A percentile compares a stretch with the other conserved stretches of the same genome.
These are phyloP conservation scores for Aculops lycopersici DNA, from an alignment of 1,140 invertebrate species.

Conservation along the genomic window DNA sequence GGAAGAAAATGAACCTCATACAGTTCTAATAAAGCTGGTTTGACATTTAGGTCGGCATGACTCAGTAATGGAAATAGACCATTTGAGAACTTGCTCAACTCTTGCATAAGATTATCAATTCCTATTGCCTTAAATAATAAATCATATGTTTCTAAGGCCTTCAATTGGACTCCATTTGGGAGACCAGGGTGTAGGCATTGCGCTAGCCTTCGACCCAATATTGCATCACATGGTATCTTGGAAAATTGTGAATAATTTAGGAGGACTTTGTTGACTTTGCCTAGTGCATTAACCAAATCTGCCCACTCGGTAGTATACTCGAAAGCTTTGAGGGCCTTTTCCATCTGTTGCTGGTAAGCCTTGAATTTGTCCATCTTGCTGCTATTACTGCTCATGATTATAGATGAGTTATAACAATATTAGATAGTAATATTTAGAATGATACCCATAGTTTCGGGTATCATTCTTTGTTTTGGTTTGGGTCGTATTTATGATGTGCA, in stretches of 20 bases:
- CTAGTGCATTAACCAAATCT: slow-evolving; percentile 60
- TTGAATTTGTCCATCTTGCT: slow-evolving; percentile 47
- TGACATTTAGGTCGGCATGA: slow-evolving; percentile 63
- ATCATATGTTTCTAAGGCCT: slow-evolving; percentile 70
- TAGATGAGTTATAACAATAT: too few relatives aligned
- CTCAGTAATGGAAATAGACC: slow-evolving; percentile 61
- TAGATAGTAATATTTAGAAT: too few relatives aligned
- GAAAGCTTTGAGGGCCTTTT: slow-evolving; percentile 65
- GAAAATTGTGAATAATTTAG: slow-evolving; percentile 38
- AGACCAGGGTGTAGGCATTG: slow-evolving; percentile 80
- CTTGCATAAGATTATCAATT: slow-evolving; percentile 39
- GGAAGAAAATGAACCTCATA: slow-evolving; percentile 75
- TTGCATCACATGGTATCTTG: slow-evolving; percentile 58
- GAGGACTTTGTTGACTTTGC: slow-evolving; percentile 60
- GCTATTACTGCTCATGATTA: too few relatives aligned
- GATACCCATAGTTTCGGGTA: too few relatives aligned
- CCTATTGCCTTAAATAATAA: slow-evolving; percentile 71
- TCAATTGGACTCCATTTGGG: slow-evolving; percentile 60
- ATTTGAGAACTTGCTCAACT: slow-evolving; percentile 55
- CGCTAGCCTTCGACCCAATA: slow-evolving; percentile 62
- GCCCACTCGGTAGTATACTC: slow-evolving; percentile 84
- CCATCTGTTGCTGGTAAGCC: slow-evolving; percentile 39
- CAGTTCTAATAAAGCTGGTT: slow-evolving; percentile 42
- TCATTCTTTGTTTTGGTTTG: too few relatives aligned
- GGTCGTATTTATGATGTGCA: too few relatives aligned